phyloP scores from a whole-genome alignment of 2,797 vertebrate genomes.

The Muraenolepis orangiensis region DNA sequence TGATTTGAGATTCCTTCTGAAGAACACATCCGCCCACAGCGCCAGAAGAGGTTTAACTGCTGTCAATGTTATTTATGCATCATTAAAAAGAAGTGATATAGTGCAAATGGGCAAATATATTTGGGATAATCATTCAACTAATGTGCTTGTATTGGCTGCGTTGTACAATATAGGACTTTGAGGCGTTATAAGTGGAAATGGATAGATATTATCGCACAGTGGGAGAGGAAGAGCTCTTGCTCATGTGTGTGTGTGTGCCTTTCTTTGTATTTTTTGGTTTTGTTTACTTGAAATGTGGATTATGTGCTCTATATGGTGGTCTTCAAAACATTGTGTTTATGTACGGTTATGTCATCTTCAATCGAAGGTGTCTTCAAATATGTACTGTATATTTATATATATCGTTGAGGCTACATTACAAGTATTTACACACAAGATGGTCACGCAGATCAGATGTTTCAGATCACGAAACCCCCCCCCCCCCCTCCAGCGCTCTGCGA shows the following conservation, averaged over 20 bases:
- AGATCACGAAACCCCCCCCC: not conserved
- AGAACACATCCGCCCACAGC: not conserved
- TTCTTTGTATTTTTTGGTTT: not conserved
- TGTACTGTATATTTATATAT: not conserved
- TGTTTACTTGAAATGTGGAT: not conserved
- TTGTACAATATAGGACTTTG: no score
- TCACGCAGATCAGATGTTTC: no score
- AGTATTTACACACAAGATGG: not conserved
- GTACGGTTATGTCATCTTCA: not conserved
- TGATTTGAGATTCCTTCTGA: not conserved
- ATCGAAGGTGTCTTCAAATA: not conserved
- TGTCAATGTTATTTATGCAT: not conserved
- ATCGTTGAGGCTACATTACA: no score
- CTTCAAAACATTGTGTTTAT: not conserved
- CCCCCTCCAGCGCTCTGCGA: not conserved
- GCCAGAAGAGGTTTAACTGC: not conserved
- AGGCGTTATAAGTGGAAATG: no score
- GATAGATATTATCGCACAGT: not conserved
- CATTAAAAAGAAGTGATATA: not conserved
- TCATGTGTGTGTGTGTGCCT: not conserved
- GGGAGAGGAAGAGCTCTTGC: not conserved
- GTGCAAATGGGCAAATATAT: no score
- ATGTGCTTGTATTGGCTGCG: no score
- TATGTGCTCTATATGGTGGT: not conserved
- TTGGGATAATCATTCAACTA: no score